A percentile compares a stretch with the other conserved stretches of the same genome.
These are phyloP conservation scores for Oscheius onirici DNA, from an alignment of 2,888 invertebrate species.

Conservation along the genomic window DNA sequence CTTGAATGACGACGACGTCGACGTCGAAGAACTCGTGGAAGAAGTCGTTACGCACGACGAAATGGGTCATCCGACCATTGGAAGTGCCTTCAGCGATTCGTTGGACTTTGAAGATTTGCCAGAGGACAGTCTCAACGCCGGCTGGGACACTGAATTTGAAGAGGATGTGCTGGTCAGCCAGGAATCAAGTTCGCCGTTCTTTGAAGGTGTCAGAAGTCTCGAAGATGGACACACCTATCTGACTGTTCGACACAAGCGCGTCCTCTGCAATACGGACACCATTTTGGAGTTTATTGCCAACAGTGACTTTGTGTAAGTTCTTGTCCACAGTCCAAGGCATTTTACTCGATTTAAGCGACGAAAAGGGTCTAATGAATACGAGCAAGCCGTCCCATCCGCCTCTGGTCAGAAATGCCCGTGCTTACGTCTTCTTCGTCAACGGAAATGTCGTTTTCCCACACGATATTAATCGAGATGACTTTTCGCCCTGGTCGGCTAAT, in stretches of 20 bases:
- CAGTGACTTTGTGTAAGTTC: constrained; percentile 48
- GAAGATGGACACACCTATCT: constrained; percentile 50
- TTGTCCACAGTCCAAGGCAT: too few relatives aligned
- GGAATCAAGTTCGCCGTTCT: constrained; percentile 49
- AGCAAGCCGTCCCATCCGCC: constrained; percentile 52
- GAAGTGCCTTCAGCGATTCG: neutral
- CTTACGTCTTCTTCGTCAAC: constrained; percentile 56
- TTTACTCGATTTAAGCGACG: constrained; percentile 44
- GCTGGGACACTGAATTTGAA: constrained; percentile 51
- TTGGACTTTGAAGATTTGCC: constrained; percentile 26
- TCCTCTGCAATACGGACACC: constrained; percentile 41
- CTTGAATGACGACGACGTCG: constrained; percentile 22
- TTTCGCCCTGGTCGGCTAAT: constrained; percentile 58
- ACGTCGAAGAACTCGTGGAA: constrained; percentile 36
- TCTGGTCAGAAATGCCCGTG: constrained; percentile 46
- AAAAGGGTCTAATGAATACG: constrained; percentile 47
- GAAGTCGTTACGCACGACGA: constrained; percentile 19
- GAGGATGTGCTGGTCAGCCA: constrained; percentile 45
- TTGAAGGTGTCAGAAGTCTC: constrained; percentile 41
- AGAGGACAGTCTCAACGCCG: constrained; percentile 47
- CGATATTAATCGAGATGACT: constrained; percentile 57
- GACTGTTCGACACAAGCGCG: constrained; percentile 51
- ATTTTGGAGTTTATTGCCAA: constrained; percentile 53
- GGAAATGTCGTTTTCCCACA: constrained; percentile 52
- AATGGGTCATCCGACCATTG: neutral